These are phyloP conservation scores for Clarias platycephalus DNA, from an alignment of 2,797 vertebrate genomes.

Conservation along the genomic window DNA sequence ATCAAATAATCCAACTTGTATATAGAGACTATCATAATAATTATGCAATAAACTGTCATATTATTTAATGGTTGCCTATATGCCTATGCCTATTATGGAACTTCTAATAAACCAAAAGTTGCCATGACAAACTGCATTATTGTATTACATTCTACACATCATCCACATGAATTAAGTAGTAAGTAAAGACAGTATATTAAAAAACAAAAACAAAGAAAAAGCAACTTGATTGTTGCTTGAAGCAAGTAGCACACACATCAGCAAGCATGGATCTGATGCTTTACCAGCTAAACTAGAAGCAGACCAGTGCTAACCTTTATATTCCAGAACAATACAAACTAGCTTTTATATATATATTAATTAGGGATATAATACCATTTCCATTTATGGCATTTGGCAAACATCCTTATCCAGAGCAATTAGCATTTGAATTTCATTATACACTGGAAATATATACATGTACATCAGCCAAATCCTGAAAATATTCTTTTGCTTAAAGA, in stretches of 20 bases:
- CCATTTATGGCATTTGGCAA: too few relatives aligned
- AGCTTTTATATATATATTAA: background rate
- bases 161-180: background rate
- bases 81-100: background rate
- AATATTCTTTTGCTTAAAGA: background rate
- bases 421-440: too few relatives aligned
- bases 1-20: background rate
- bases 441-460: too few relatives aligned
- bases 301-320: background rate
- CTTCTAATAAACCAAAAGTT: background rate
- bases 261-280: background rate
- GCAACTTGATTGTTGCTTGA: background rate
- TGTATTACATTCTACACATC: background rate
- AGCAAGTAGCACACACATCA: background rate
- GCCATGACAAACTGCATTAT: background rate
- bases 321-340: background rate
- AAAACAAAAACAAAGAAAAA: background rate
- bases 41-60: background rate
- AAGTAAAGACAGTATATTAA: background rate
- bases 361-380: background rate
- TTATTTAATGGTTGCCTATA: background rate
- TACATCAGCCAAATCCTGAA: background rate
- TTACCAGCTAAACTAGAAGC: background rate
- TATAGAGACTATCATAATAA: background rate
- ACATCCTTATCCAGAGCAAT: too few relatives aligned